Evolutionary conservation across 2,797 vertebrate species (phyloP).

Genomic region (Sebastolobus alascanus): DNA sequence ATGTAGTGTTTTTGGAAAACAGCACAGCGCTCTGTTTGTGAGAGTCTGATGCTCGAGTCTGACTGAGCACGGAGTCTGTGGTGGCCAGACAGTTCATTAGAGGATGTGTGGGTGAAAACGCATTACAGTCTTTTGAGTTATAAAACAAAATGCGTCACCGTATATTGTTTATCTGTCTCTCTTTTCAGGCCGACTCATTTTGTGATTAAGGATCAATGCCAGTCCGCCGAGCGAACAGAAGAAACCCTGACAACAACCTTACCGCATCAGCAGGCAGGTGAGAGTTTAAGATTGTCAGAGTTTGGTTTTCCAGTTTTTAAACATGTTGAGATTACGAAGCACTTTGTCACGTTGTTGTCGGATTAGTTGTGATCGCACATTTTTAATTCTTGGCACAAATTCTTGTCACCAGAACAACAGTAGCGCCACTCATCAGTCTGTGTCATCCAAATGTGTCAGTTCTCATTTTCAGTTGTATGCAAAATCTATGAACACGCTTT

Average conservation of each 20-base stretch:
- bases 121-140: conserved; percentile 31
- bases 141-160: conserved; percentile 19
- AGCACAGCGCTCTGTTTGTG: conserved; percentile 18
- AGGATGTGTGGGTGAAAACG: conserved; percentile 51
- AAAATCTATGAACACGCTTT: neutral
- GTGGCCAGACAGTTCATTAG: conserved; percentile 49
- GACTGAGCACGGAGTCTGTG: conserved; percentile 33
- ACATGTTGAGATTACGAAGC: neutral
- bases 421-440: neutral
- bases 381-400: conserved; percentile 18
- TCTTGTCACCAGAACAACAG: conserved; percentile 12
- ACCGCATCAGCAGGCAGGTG: conserved; percentile 48
- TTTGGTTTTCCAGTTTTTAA: neutral
- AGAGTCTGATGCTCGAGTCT: conserved; percentile 20
- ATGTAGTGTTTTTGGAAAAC: conserved; percentile 24
- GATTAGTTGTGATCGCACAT: neutral
- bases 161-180: neutral
- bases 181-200: conserved; percentile 34
- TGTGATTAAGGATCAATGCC: conserved; percentile 42
- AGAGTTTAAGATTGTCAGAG: neutral
- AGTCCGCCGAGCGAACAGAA: neutral
- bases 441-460: conserved; percentile 10
- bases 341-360: neutral
- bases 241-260: conserved; percentile 1
- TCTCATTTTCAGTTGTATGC: neutral